Conservation (phyloP, 2,113 vertebrate genomes). For the Zapornia atra region DNA sequence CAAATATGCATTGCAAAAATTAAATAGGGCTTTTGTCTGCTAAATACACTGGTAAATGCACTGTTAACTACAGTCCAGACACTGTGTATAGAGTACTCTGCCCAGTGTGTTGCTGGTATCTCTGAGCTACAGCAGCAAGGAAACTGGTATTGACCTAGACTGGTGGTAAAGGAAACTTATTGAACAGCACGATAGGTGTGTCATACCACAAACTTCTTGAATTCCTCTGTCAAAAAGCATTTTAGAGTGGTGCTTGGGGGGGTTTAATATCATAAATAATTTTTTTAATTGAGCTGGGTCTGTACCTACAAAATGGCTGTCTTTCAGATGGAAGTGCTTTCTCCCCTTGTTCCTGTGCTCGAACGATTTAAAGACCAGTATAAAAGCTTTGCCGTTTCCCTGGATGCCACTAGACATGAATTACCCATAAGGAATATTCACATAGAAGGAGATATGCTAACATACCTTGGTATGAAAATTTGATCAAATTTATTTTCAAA, state of each 20-base stretch:
- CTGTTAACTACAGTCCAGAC: neutral
- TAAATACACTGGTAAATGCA: neutral
- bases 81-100: neutral
- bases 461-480: constrained; percentile 82
- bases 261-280: neutral
- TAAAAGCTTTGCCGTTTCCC: constrained; percentile 78
- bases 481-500: neutral
- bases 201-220: neutral
- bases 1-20: fast-evolving
- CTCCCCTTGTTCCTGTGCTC: constrained; percentile 69
- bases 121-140: neutral
- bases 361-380: constrained; percentile 80
- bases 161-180: neutral
- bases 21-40: neutral
- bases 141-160: neutral
- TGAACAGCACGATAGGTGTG: neutral
- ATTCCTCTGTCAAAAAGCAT: neutral
- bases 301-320: neutral
- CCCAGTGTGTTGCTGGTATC: neutral
- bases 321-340: constrained; percentile 78
- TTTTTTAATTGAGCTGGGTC: neutral
- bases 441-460: constrained; percentile 69
- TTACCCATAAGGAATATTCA: constrained; percentile 84
- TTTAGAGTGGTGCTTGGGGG: neutral
- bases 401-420: constrained; percentile 84